phyloP scores from a whole-genome alignment of 2,797 vertebrate species.

The Chelmon rostratus region DNA sequence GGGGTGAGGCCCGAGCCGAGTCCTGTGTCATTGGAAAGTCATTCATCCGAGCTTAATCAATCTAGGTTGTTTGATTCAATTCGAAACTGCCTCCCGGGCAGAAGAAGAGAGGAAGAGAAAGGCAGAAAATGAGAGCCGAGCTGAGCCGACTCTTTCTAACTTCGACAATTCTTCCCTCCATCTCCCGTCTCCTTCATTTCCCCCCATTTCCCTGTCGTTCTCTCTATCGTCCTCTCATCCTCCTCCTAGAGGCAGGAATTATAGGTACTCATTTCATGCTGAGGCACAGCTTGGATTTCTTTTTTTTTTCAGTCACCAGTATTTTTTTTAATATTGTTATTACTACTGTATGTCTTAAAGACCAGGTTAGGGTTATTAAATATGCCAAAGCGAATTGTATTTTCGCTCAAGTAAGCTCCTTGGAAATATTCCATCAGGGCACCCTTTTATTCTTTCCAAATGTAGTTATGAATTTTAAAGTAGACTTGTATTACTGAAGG shows the following conservation, averaged over 20 bases:
- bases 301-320: constrained; percentile 51
- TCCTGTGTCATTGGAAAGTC: constrained; percentile 80
- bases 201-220: constrained; percentile 20
- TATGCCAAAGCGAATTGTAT: constrained; percentile 89
- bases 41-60: constrained; percentile 84
- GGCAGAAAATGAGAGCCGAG: constrained; percentile 70
- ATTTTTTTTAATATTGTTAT: constrained; percentile 81
- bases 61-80: constrained; percentile 82
- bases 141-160: constrained; percentile 73
- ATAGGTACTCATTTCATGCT: constrained; percentile 86
- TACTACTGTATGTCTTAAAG: constrained; percentile 87
- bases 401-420: constrained; percentile 90
- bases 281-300: constrained; percentile 74
- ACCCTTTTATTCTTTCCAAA: constrained; percentile 89
- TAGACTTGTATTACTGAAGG: constrained; percentile 88
- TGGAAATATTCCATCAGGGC: constrained; percentile 90
- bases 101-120: constrained; percentile 53
- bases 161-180: constrained; percentile 71
- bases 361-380: constrained; percentile 89
- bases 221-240: constrained; percentile 42
- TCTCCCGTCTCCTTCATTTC: constrained; percentile 61
- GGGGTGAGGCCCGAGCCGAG: constrained; percentile 60
- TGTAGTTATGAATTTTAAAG: constrained; percentile 93
- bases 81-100: constrained; percentile 75
- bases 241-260: constrained; percentile 82